Conservation (phyloP, 2,113 vertebrate species). For the Psittacula cyanocephala region DNA sequence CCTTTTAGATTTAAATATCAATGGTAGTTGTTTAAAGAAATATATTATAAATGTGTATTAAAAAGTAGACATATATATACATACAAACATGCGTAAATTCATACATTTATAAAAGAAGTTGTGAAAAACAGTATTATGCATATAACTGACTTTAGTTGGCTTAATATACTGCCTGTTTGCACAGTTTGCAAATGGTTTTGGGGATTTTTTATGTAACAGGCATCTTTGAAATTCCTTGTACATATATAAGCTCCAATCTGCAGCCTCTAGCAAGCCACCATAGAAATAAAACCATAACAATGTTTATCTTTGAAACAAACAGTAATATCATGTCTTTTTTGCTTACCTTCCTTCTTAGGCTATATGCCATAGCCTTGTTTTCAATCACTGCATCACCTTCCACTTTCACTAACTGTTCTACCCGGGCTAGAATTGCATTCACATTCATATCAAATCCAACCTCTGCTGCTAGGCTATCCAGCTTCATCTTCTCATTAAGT, state of each 20-base stretch:
- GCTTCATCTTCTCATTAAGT: slow-evolving; percentile 84
- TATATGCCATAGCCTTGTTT: slow-evolving; percentile 81
- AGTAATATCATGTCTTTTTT: not conserved
- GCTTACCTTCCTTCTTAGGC: slow-evolving; percentile 87
- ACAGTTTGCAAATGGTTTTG: not conserved
- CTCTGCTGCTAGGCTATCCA: slow-evolving; percentile 80
- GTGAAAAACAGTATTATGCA: not conserved
- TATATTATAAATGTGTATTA: not conserved
- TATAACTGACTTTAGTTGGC: not conserved
- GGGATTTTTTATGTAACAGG: not conserved
- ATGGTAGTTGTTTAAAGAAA: not conserved
- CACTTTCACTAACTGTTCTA: slow-evolving; percentile 83
- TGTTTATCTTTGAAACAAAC: not conserved
- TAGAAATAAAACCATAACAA: not conserved
- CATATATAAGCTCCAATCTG: not conserved
- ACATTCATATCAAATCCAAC: slow-evolving; percentile 88
- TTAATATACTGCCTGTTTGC: not conserved
- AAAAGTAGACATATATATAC: not conserved
- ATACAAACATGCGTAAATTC: not conserved
- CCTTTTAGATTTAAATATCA: not conserved
- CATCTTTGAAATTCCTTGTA: not conserved
- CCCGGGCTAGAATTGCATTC: slow-evolving; percentile 79
- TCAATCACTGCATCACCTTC: slow-evolving; percentile 82
- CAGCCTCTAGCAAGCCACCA: not conserved
- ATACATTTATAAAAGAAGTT: not conserved